These are phyloP conservation scores for Ormyrus thymus DNA, from an alignment of 2,888 invertebrate species.

Conservation along the genomic window DNA sequence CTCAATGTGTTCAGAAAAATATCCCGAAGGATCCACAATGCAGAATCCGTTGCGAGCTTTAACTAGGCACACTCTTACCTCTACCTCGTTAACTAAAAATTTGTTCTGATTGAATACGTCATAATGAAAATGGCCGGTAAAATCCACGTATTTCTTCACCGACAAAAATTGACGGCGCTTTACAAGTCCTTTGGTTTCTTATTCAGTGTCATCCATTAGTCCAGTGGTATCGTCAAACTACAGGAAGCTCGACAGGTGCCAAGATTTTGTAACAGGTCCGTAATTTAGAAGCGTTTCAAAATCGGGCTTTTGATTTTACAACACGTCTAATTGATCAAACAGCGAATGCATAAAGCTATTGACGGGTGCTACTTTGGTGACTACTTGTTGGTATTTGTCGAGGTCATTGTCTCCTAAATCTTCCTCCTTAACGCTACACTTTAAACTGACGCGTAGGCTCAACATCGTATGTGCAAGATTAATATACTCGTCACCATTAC, in stretches of 20 bases:
- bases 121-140: slow-evolving; percentile 55
- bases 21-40: slow-evolving; percentile 34
- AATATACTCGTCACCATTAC: too few relatives aligned
- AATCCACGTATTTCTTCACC: neutral
- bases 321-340: too few relatives aligned
- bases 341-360: too few relatives aligned
- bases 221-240: neutral
- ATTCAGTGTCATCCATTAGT: neutral
- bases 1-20: slow-evolving; percentile 37
- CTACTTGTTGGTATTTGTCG: too few relatives aligned
- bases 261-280: neutral
- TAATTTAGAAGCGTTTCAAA: neutral
- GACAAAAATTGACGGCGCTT: neutral
- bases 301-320: too few relatives aligned
- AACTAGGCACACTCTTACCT: slow-evolving; percentile 56
- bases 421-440: too few relatives aligned
- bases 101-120: slow-evolving; percentile 60
- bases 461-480: too few relatives aligned
- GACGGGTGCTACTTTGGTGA: too few relatives aligned
- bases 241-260: neutral
- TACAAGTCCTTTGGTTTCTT: neutral
- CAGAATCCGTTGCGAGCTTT: slow-evolving; percentile 55
- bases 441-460: too few relatives aligned
- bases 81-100: slow-evolving; percentile 59
- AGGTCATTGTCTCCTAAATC: too few relatives aligned